Evolutionary conservation across 2,888 invertebrate genomes (phyloP), one percentile per base, ranked within the genome.

Genomic region (Neoitamus cyanurus): DNA sequence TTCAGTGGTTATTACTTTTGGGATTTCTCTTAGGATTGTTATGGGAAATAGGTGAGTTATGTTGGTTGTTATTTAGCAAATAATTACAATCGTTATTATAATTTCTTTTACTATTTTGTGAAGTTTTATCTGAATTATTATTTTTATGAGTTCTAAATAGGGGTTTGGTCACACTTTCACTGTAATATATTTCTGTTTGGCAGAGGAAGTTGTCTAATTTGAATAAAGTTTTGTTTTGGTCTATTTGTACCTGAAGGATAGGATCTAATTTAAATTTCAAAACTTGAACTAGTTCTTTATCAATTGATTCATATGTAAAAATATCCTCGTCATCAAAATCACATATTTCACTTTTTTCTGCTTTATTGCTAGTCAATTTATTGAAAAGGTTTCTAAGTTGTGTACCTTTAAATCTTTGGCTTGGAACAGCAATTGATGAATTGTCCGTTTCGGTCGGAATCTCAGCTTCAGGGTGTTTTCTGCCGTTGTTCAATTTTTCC

Each of bases 231-330:
- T 83, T 83, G 11, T 73, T 36, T 58, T 68, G 68, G 31, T 80
- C 80, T 31, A 80, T 80, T 68, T 80, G 58, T n/a, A 80, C 11
- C 70, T 83, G 46, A 13, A 72, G n/a, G 6, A 83, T 34, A 25
- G 72, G 72, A 15, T 28, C 25, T 72, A 73, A 7, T 83, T 83
- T 83, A 34, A 36, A 48, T 58, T 83, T 83, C 20, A 83, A 36
- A 34, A 83, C 75, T 37, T 83, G 13, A 11, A 58, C n/a, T 34
- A 83, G 58, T 83, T 75, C 48, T 58, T 58, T 48, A 34, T 46
- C 73, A 42, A 84, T 77, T 68, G 77, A 58, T 72, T 77, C 77
- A 77, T 84, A 73, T 37, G 77, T 84, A 15, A 75, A 84, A n/a
- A 11, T 7, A 77, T 84, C 42, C 20, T 84, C 48, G 2, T 84